These are phyloP conservation scores for Gymnoscelis rufifasciata DNA, from an alignment of 2,888 invertebrate genomes.

Conservation along the genomic window DNA sequence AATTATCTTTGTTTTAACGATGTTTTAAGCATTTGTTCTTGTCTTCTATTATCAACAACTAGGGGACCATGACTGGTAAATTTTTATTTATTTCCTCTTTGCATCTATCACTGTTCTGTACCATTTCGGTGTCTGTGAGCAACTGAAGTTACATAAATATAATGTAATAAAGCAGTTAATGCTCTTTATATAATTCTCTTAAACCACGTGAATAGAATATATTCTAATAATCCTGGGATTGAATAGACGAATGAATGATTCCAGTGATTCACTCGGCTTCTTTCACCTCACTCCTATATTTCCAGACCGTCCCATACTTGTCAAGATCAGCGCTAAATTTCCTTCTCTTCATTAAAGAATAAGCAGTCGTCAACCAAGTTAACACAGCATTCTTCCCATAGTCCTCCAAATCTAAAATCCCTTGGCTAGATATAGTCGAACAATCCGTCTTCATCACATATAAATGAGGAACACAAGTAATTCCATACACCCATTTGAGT, in stretches of 20 bases:
- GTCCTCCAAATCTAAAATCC: constrained; percentile 52
- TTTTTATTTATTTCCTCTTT: no score
- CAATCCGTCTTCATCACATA: constrained; percentile 49
- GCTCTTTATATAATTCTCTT: no score
- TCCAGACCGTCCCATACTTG: constrained; percentile 54
- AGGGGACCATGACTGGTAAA: no score
- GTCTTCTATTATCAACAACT: no score
- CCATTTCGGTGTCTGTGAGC: no score
- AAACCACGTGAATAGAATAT: no score
- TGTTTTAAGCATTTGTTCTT: no score
- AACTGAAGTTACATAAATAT: no score
- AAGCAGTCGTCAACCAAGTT: constrained; percentile 51
- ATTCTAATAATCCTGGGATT: neutral
- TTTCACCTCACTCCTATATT: constrained; percentile 37
- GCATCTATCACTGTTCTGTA: no score
- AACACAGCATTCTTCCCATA: constrained; percentile 62
- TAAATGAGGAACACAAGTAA: constrained; percentile 55
- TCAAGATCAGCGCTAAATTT: constrained; percentile 42
- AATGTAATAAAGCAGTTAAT: no score
- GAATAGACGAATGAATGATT: no score
- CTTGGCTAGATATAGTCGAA: constrained; percentile 49
- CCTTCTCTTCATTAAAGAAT: constrained; percentile 35
- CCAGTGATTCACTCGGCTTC: neutral
- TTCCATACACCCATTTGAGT: constrained; percentile 49
- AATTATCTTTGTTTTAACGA: no score